Percentiles rank a stretch among this genome's conserved stretches.
Evolutionary conservation across 2,113 vertebrate species (phyloP).

Genomic region (Megaceryle torquata): DNA sequence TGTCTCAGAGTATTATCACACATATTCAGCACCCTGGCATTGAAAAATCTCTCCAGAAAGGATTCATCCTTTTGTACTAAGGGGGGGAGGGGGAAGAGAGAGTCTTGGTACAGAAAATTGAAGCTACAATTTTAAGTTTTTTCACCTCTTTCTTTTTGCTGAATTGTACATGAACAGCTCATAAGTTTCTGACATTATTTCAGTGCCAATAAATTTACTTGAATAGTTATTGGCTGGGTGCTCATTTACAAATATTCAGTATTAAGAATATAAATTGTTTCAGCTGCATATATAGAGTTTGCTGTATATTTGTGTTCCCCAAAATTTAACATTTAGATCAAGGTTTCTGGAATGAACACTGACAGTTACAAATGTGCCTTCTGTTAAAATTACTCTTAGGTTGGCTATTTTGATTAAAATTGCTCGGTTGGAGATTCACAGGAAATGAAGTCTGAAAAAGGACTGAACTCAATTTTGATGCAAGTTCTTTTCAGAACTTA

Average conservation of each 20-base stretch:
- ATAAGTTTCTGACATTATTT: neutral
- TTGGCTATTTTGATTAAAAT: slow-evolving; percentile 19
- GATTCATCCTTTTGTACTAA: neutral
- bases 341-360: neutral
- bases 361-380: slow-evolving; percentile 37
- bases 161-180: neutral
- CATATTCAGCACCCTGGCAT: neutral
- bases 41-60: neutral
- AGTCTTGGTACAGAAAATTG: neutral
- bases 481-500: neutral
- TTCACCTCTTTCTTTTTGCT: neutral
- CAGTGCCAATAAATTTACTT: neutral
- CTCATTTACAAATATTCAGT: neutral
- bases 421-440: neutral
- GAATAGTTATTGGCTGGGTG: neutral
- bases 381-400: slow-evolving; percentile 11
- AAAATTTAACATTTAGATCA: neutral
- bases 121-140: neutral
- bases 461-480: slow-evolving; percentile 1
- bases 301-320: neutral
- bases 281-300: neutral
- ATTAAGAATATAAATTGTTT: slow-evolving; percentile 17
- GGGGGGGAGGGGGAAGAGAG: neutral
- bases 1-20: neutral
- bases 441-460: slow-evolving; percentile 40